Base-by-base conservation (phyloP, 2,888 invertebrate species). In the Schizaphis graminum region DNA sequence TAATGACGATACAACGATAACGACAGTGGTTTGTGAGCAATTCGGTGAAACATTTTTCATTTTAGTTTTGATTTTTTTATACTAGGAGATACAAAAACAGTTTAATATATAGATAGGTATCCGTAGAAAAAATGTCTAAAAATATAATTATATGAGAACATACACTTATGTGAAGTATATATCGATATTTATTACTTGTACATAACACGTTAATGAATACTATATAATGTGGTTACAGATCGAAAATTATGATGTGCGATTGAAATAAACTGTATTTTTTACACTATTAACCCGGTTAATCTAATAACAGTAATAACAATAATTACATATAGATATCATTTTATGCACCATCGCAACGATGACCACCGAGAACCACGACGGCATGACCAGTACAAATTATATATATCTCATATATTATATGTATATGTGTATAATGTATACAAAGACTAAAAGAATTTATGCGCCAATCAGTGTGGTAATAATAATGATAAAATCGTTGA, bases 241-340 rank as follows among this genome's bases (percentile, higher is more conserved):
- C 10, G 26, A 56, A 89, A 57, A 10, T 57, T 89, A 61, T 26
- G 28, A 61, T 61, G 57, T 89, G 41, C 47, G 16, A 47, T 47
- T 67, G 61, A 90, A 10, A 41, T 1, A 28, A 41, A 44, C 41
- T 57, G 61, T 44, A 90, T 47, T 90, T 35, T 61, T 61, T 49
- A 47, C 44, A 49, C 28, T 49, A 47, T 49, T 86, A 49, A 47
- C 16, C 7, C n/a, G 47, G n/a, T 49, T 28, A 16, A 49, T 49
- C 47, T 44, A 49, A 86, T 28, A 47, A 86, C 47, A 86, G 47
- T 44, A 86, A 86, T 28, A 86, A 86, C 47, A 86, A 86, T 86
- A 49, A 86, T 49, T 86, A 49, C 86, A 86, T n/a, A n/a, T 16
- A 28, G 13, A 11, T 47, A 86, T 86, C 47, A 16, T 28, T 7